Percentiles rank a stretch among this genome's conserved stretches.
Conservation (phyloP, 2,113 vertebrate genomes). For the Laticauda colubrina region DNA sequence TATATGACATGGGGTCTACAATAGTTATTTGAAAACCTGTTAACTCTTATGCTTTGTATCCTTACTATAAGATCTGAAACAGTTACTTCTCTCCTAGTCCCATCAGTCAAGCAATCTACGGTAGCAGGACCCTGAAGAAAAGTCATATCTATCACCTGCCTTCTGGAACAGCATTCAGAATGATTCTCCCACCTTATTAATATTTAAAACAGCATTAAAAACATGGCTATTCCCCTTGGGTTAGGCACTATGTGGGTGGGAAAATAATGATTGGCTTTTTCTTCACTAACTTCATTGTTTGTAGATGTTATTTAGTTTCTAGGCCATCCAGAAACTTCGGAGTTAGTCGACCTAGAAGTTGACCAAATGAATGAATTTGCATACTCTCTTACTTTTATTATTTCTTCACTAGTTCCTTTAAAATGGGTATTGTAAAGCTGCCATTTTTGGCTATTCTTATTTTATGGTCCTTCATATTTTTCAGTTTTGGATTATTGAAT, state of each 20-base stretch:
- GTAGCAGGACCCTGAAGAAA: background rate
- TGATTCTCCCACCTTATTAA: background rate
- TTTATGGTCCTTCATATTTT: slow-evolving; percentile 12
- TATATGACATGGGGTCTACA: background rate
- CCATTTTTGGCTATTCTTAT: background rate
- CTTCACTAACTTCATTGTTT: background rate
- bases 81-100: background rate
- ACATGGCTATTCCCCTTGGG: background rate
- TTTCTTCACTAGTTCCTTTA: background rate
- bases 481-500: background rate
- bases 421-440: background rate
- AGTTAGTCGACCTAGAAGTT: background rate
- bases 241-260: background rate
- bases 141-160: background rate
- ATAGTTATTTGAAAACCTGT: background rate
- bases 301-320: background rate
- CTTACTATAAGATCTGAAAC: background rate
- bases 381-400: background rate
- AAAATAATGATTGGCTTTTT: background rate
- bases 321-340: background rate
- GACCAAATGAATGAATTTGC: background rate
- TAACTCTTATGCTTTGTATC: background rate
- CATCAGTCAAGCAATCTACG: background rate
- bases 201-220: background rate
- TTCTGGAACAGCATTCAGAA: background rate